Evolutionary conservation across 2,797 vertebrate species (phyloP).

Genomic region (Chaunax sp.): DNA sequence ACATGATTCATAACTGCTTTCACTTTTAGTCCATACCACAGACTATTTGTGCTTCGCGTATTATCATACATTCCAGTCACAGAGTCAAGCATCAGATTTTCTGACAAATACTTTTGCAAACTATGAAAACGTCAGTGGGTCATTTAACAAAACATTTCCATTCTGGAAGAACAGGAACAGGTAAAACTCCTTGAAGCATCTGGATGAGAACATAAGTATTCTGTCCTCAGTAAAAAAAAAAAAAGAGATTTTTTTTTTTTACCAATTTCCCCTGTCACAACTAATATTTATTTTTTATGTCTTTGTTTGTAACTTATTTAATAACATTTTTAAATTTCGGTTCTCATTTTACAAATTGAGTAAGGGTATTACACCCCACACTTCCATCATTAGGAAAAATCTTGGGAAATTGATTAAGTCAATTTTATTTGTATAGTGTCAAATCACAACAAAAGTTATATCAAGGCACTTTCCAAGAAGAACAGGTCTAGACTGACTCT

Average conservation of each 20-base stretch:
- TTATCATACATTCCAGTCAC: too few species aligned
- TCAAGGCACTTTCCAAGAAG: too few species aligned
- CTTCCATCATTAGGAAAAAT: background rate
- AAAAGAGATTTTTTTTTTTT: too few species aligned
- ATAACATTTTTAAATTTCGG: background rate
- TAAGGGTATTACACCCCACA: background rate
- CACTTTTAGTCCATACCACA: background rate
- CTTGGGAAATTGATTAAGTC: background rate
- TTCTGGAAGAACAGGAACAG: background rate
- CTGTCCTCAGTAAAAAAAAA: too few species aligned
- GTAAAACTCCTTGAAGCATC: background rate
- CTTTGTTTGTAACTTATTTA: background rate
- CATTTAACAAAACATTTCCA: background rate
- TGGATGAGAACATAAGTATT: background rate
- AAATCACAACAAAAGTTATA: too few species aligned
- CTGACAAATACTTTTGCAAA: too few species aligned
- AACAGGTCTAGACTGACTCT: too few species aligned
- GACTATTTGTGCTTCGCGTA: too few species aligned
- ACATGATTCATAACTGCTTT: conserved; percentile 1
- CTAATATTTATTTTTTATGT: background rate
- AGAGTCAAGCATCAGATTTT: too few species aligned
- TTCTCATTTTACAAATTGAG: background rate
- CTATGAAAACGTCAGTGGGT: background rate
- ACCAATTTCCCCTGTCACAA: too few species aligned
- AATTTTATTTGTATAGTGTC: too few species aligned